phyloP scores from a whole-genome alignment of 1,140 invertebrate species.

The Leptinotarsa defecta region DNA sequence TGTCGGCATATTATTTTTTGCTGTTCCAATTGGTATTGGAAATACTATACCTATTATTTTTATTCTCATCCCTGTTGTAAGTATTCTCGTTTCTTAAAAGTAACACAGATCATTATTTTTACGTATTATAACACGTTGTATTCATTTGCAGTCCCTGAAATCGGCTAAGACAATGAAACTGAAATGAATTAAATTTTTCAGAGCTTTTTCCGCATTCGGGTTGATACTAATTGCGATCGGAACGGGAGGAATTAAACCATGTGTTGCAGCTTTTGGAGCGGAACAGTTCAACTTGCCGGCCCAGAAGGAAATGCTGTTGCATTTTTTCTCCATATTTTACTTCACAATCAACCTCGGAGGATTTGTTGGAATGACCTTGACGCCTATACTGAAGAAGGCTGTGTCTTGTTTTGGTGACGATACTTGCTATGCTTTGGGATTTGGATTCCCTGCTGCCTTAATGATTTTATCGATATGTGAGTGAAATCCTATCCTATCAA shows the following conservation, averaged over 20 bases:
- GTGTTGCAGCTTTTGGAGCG: conserved; percentile 77
- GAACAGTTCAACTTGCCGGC: conserved; percentile 73
- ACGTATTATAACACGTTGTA: too few species aligned
- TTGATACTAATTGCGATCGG: conserved; percentile 85
- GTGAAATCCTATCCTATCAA: conserved; percentile 28
- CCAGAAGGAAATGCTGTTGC: conserved; percentile 63
- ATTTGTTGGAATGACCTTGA: conserved; percentile 74
- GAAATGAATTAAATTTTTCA: not conserved
- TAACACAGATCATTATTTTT: too few species aligned
- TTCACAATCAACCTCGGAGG: conserved; percentile 81
- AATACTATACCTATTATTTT: too few species aligned
- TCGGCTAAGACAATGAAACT: too few species aligned
- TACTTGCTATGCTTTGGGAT: conserved; percentile 77
- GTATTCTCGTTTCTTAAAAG: too few species aligned
- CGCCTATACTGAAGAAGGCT: conserved; percentile 72
- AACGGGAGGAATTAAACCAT: conserved; percentile 86
- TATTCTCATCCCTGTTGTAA: too few species aligned
- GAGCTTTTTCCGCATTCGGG: conserved; percentile 67
- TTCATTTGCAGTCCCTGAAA: too few species aligned
- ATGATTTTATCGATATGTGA: conserved; percentile 69
- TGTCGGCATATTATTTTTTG: too few species aligned
- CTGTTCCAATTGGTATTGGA: too few species aligned
- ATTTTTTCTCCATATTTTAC: conserved; percentile 81
- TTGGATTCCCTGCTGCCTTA: conserved; percentile 74
- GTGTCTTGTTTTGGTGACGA: conserved; percentile 74